Conservation (phyloP, 2,888 invertebrate genomes). For the Macrophya annulata region DNA sequence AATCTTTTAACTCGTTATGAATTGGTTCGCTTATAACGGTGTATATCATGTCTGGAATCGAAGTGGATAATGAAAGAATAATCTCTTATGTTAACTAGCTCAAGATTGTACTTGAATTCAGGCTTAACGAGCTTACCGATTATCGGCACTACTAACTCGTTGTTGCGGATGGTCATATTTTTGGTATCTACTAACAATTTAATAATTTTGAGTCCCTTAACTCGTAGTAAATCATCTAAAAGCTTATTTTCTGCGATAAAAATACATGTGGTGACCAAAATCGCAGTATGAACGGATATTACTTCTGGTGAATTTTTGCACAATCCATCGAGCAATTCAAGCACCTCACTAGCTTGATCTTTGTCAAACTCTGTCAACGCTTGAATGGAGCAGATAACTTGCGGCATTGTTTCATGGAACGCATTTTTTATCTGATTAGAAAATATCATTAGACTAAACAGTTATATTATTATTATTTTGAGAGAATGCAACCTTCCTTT, state of each 20-base stretch:
- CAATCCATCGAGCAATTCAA: constrained; percentile 18
- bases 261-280: constrained; percentile 12
- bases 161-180: not conserved
- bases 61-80: constrained; percentile 2
- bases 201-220: constrained; percentile 19
- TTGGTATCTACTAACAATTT: constrained; percentile 23
- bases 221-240: constrained; percentile 11
- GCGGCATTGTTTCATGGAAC: not conserved
- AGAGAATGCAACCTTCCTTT: not conserved
- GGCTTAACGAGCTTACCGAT: not conserved
- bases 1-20: not conserved
- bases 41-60: constrained; percentile 23
- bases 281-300: constrained; percentile 6
- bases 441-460: not conserved
- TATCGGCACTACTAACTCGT: not conserved
- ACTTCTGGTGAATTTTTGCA: constrained; percentile 26
- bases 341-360: constrained; percentile 8
- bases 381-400: constrained; percentile 35
- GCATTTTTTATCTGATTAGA: constrained; percentile 25
- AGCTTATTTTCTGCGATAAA: constrained; percentile 5
- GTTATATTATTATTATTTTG: not conserved
- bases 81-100: not conserved
- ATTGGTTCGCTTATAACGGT: not conserved
- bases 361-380: constrained; percentile 21
- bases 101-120: not conserved